A percentile compares a stretch with the other conserved stretches of the same genome.
These are phyloP conservation scores for Eretmocerus hayati DNA, from an alignment of 2,888 invertebrate species.

Conservation along the genomic window DNA sequence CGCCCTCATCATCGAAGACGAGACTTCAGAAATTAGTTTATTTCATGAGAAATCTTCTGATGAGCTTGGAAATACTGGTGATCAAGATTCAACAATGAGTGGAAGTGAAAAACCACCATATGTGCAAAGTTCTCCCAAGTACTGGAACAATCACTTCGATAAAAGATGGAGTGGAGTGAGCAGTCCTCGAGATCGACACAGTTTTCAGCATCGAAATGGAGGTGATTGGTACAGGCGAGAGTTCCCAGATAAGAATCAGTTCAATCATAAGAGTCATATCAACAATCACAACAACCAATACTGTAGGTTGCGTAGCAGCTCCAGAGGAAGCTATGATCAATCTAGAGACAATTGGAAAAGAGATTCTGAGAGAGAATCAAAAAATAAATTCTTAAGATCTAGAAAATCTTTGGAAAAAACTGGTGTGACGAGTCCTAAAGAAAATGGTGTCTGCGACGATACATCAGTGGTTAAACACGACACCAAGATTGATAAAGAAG, in stretches of 20 bases:
- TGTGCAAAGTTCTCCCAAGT: constrained; percentile 17
- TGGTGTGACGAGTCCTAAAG: no score
- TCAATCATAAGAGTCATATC: constrained; percentile 12
- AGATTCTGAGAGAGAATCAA: no score
- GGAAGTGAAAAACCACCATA: constrained; percentile 13
- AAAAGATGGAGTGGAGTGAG: constrained; percentile 18
- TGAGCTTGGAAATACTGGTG: constrained; percentile 3
- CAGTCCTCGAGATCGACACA: constrained; percentile 9
- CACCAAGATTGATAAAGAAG: not conserved
- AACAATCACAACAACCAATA: constrained; percentile 16
- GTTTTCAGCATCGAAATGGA: constrained; percentile 8
- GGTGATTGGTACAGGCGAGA: constrained; percentile 17
- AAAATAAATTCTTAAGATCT: no score
- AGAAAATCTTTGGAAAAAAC: no score
- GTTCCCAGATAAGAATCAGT: constrained; percentile 17
- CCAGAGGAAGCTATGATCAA: not conserved
- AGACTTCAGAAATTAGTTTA: constrained; percentile 6
- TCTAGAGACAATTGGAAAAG: not conserved
- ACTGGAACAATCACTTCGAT: constrained; percentile 17
- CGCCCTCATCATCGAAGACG: not conserved
- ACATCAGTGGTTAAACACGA: not conserved
- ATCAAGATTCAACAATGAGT: constrained; percentile 18
- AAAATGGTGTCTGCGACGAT: constrained; percentile 1
- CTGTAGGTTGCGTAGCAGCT: constrained; percentile 4
- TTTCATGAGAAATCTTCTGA: constrained; percentile 1